A percentile compares a stretch with the other conserved stretches of the same genome.
Conservation (phyloP, 2,888 invertebrate genomes). For the Pristionchus fissidentatus region DNA sequence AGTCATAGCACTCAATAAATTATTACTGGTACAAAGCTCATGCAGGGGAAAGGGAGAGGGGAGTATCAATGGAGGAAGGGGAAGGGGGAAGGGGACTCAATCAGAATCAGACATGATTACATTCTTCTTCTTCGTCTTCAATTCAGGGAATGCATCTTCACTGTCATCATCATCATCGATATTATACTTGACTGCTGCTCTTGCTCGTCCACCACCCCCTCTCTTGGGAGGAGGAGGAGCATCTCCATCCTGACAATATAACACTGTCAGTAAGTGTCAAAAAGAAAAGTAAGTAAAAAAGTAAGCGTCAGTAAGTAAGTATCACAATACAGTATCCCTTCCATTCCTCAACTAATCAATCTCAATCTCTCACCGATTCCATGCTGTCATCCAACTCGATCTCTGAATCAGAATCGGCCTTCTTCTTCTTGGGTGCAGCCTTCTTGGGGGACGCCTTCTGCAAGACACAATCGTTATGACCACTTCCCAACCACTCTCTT, state of each 20-base stretch:
- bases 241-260: background rate
- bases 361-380: conserved; percentile 50
- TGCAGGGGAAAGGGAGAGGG: background rate
- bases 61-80: too few relatives aligned
- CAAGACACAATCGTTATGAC: background rate
- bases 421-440: conserved; percentile 49
- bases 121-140: conserved; percentile 36
- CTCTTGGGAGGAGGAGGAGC: conserved; percentile 22
- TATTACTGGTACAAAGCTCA: too few relatives aligned
- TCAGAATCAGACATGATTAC: conserved; percentile 44
- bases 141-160: conserved; percentile 41
- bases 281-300: too few relatives aligned
- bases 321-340: background rate
- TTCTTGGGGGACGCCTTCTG: conserved; percentile 44
- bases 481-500: background rate
- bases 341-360: conserved; percentile 39
- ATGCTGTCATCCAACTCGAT: conserved; percentile 52
- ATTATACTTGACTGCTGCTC: conserved; percentile 45
- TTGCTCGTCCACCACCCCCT: conserved; percentile 29
- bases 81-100: background rate
- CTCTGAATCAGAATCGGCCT: conserved; percentile 50
- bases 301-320: too few relatives aligned
- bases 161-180: conserved; percentile 43
- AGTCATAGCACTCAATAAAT: too few relatives aligned
- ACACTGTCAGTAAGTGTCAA: background rate